Evolutionary conservation across 2,113 vertebrate genomes (phyloP), one percentile per base, ranked within the genome.

Genomic region (Mus spicilegus): DNA sequence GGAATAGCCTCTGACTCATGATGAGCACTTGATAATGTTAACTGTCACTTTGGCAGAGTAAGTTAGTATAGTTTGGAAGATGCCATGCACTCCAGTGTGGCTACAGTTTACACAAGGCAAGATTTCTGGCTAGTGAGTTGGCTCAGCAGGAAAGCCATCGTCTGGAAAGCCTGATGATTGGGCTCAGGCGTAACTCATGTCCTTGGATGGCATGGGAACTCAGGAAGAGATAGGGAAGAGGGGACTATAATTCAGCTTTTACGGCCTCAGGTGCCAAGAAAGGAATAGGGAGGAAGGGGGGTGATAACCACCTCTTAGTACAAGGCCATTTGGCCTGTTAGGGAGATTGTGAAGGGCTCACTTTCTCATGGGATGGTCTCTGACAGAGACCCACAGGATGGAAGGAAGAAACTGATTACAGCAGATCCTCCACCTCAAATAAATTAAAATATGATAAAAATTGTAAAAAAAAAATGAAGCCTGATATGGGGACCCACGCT

Each of bases 41-140:
- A 56, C n/a, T 92, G 77, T 85, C 72, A 78, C 85, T 73, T 89
- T 69, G 84, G 67, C 30, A 58, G 89, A 93, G 86, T 80, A 87
- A 46, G 26, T 95, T 72, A 19, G n/a, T 73, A 46, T 13, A 13
- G 61, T 90, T 93, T 73, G 49, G 81, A 84, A 90, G 39, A 92
- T 70, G 51, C 9, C 63, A 13, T 51, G 33, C 42, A 42, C 28
- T 67, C 85, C 39, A 86, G 36, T 51, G 33, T 20, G 75, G 65
- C 9, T 61, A 11, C 28, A 67, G 65, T 72, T 58, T 1, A 89
- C 56, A 22, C 33, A 56, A 17, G 56, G 33, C 36, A 58, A 58
- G 33, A 30, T 42, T 65, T 85, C 28, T 30, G 61, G 9, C 28
- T 63, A 86, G 17, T 36, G 63, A 67, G 28, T 67, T 67, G 63